Conservation (phyloP, 2,113 vertebrate genomes). For the Caretta caretta region DNA sequence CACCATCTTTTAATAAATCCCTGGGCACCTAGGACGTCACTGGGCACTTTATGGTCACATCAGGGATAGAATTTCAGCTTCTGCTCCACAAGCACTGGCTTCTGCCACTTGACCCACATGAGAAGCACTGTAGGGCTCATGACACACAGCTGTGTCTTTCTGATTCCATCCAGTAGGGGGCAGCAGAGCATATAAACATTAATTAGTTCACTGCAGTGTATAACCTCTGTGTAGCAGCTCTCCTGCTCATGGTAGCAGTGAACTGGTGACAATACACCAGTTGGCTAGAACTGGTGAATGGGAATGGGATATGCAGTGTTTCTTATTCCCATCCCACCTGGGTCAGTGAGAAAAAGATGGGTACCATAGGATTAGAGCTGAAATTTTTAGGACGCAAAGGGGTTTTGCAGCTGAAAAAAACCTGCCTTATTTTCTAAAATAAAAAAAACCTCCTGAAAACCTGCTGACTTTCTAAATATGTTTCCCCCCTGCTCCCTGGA, state of each 20-base stretch:
- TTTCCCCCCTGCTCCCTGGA: neutral
- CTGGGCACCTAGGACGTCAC: neutral
- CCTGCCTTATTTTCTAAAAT: neutral
- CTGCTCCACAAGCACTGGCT: neutral
- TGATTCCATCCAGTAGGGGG: neutral
- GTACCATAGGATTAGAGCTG: neutral
- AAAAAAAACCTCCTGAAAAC: neutral
- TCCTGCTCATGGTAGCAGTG: neutral
- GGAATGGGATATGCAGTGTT: neutral
- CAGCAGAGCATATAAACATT: neutral
- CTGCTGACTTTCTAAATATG: neutral
- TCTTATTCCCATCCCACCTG: neutral
- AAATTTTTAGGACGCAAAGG: neutral
- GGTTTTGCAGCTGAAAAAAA: neutral
- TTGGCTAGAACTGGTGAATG: neutral
- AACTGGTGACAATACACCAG: neutral
- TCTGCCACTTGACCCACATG: neutral
- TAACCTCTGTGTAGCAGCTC: neutral
- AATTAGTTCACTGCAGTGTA: neutral
- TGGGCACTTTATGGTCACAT: neutral
- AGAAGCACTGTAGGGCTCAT: neutral
- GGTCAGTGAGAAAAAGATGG: neutral
- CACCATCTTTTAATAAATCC: neutral
- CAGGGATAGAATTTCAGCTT: neutral
- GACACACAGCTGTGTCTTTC: neutral